These are phyloP conservation scores for Rhagonycha lutea DNA, from an alignment of 2,888 invertebrate genomes.

Conservation along the genomic window DNA sequence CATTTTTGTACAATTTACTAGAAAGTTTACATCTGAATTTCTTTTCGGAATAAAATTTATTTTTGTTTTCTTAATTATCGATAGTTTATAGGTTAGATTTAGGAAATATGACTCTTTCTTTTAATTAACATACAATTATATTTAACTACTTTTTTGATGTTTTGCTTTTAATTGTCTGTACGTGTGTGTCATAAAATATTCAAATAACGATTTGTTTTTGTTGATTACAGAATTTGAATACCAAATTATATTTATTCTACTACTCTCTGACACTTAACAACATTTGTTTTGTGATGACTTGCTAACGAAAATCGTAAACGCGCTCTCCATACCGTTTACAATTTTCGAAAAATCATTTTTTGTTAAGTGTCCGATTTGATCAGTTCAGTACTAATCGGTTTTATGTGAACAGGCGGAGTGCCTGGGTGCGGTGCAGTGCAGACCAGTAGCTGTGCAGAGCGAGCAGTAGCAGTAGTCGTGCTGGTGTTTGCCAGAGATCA, in stretches of 20 bases:
- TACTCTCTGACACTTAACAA: constrained; percentile 12
- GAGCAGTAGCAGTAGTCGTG: constrained; percentile 48
- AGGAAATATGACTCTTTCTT: background rate
- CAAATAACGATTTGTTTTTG: constrained; percentile 26
- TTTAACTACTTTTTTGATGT: background rate
- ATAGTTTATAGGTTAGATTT: background rate
- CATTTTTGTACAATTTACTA: background rate
- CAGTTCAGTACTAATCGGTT: constrained; percentile 34
- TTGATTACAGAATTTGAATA: constrained; percentile 25
- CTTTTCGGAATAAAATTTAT: background rate
- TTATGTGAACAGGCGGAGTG: constrained; percentile 41
- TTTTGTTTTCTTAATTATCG: background rate
- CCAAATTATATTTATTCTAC: background rate
- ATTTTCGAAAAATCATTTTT: background rate
- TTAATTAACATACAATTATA: background rate
- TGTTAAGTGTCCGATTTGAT: constrained; percentile 20
- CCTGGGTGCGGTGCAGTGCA: constrained; percentile 38
- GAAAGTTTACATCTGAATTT: background rate
- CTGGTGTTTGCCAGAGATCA: constrained; percentile 33
- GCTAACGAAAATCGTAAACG: background rate
- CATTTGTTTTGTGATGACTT: background rate
- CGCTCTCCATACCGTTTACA: background rate
- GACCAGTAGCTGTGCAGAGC: constrained; percentile 52
- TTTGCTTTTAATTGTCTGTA: constrained; percentile 17
- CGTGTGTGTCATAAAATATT: constrained; percentile 23